Conservation (phyloP, 2,888 invertebrate genomes). For the Pterobdella sp. region DNA sequence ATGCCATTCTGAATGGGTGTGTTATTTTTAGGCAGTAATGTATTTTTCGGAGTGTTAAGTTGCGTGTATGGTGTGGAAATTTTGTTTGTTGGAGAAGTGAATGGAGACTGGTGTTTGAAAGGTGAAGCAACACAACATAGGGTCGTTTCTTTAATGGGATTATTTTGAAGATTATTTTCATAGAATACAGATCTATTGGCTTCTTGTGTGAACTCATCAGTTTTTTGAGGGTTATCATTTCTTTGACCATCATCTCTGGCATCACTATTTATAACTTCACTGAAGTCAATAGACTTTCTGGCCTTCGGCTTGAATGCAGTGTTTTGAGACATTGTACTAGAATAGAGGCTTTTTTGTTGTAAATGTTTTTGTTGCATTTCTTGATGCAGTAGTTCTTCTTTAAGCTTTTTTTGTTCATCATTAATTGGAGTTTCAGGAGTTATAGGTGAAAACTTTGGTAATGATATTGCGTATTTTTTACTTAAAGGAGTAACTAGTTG, state of each 20-base stretch:
- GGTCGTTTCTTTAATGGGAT: background rate
- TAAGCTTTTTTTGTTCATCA: background rate
- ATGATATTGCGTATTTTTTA: constrained; percentile 5
- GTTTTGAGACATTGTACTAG: too few species aligned
- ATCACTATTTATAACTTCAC: background rate
- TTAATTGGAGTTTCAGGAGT: constrained; percentile 23
- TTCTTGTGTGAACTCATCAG: background rate
- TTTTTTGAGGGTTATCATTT: background rate
- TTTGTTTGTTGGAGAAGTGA: background rate
- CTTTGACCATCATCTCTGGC: background rate
- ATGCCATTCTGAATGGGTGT: too few species aligned
- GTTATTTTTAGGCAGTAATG: too few species aligned
- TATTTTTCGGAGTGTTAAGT: too few species aligned
- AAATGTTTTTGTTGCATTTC: constrained; percentile 14
- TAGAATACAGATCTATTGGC: background rate
- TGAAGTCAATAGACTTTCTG: constrained; percentile 9
- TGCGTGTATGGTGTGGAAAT: too few species aligned
- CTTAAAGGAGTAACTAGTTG: too few species aligned
- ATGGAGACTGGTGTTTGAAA: background rate
- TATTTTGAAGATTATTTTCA: background rate
- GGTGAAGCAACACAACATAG: background rate
- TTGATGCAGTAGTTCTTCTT: background rate
- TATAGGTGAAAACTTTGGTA: constrained; percentile 23
- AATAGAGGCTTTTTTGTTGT: too few species aligned
- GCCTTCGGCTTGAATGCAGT: background rate